Percentiles rank a stretch among this genome's conserved stretches.
Conservation (phyloP, 2,888 invertebrate genomes). For the Patella ulyssiponensis region DNA sequence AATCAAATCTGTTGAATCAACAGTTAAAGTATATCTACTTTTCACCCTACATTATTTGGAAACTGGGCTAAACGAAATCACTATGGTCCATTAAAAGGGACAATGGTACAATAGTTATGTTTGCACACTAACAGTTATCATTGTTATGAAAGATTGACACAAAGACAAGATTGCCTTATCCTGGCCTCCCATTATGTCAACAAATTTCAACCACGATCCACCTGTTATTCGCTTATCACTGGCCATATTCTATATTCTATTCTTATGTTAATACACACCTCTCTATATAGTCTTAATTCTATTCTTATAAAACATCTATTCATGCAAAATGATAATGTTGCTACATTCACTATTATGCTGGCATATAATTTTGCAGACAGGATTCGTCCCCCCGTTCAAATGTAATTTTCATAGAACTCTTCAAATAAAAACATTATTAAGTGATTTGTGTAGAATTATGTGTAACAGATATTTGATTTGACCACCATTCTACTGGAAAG, state of each 20-base stretch:
- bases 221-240: not conserved
- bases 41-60: slow-evolving; percentile 9
- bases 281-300: too few relatives aligned
- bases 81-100: slow-evolving; percentile 11
- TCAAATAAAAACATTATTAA: too few relatives aligned
- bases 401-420: too few relatives aligned
- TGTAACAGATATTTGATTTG: too few relatives aligned
- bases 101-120: slow-evolving; percentile 9
- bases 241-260: slow-evolving; percentile 10
- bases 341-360: too few relatives aligned
- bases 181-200: slow-evolving; percentile 9
- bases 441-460: too few relatives aligned
- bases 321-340: too few relatives aligned
- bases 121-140: slow-evolving; percentile 9
- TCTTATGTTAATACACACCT: not conserved
- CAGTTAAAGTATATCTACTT: not conserved
- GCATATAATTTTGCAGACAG: too few relatives aligned
- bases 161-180: slow-evolving; percentile 8
- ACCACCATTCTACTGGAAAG: too few relatives aligned
- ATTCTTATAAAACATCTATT: too few relatives aligned
- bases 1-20: slow-evolving; percentile 9
- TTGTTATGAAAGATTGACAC: slow-evolving; percentile 12
- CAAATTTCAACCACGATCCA: not conserved
- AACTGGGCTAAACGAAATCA: slow-evolving; percentile 12
- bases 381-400: too few relatives aligned